Percentiles rank a stretch among this genome's conserved stretches.
phyloP scores from a whole-genome alignment of 2,113 vertebrate species.

The Engraulis encrasicolus region DNA sequence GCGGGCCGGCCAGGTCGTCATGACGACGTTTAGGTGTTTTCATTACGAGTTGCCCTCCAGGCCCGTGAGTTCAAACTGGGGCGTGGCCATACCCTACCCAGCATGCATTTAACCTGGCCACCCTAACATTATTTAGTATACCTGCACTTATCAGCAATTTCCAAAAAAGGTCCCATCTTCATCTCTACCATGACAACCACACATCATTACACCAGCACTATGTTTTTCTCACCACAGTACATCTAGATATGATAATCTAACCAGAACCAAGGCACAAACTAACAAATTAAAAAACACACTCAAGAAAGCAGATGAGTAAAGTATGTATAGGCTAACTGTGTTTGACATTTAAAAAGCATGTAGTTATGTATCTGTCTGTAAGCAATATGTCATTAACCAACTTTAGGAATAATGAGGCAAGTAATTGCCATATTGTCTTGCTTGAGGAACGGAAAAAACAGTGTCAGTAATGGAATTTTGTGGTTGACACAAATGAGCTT shows the following conservation, averaged over 20 bases:
- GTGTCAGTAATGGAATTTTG: not conserved
- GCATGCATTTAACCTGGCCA: slow-evolving; percentile 56
- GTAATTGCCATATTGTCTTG: not conserved
- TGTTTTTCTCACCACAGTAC: too few species aligned
- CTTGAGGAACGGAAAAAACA: not conserved
- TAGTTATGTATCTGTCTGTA: too few species aligned
- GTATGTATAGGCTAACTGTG: too few species aligned
- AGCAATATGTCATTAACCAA: not conserved
- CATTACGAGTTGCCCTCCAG: slow-evolving; percentile 43
- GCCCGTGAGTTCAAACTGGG: slow-evolving; percentile 50
- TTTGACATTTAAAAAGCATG: too few species aligned
- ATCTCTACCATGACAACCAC: too few species aligned
- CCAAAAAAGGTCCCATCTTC: too few species aligned
- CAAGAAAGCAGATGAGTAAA: too few species aligned
- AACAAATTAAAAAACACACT: too few species aligned
- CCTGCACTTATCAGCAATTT: not conserved
- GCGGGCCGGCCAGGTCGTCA: slow-evolving; percentile 73
- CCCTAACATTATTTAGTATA: not conserved
- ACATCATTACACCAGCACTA: too few species aligned
- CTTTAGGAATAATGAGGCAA: not conserved
- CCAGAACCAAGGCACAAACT: too few species aligned
- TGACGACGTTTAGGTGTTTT: slow-evolving; percentile 75
- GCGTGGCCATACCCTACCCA: slow-evolving; percentile 65
- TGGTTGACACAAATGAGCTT: not conserved
- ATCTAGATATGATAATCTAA: too few species aligned